Evolutionary conservation across 2,797 vertebrate genomes (phyloP), one percentile per base, ranked within the genome.

Genomic region (Falco rusticolus): DNA sequence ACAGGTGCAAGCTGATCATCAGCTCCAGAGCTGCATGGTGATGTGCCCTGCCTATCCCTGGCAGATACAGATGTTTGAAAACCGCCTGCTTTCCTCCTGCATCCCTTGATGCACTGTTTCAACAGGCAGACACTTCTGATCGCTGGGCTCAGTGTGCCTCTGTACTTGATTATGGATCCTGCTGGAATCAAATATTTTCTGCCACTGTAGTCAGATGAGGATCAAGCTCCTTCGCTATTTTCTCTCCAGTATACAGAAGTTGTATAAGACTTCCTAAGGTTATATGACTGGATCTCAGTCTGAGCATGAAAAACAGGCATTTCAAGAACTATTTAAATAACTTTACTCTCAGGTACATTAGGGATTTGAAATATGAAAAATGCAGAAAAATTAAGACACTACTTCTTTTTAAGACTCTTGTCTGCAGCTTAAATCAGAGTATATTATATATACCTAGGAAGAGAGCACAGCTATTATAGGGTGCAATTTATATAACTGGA

Each of bases 1-100:
- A 47, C 3, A 7, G 1, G 9, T 25, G 7, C 0, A 0, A 13
- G 18, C 7, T 7, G 16, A 26, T 13, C 33, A 7, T 12, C 26
- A 22, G 26, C 25, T 56, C 31, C 53, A 24, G 53, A 57, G 48
- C 29, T 34, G 28, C 13, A 3, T 0, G 0, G 1, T 16, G n/a
- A 34, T 29, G 47, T 21, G 11, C 29, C 18, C 53, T 84, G 34
- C 21, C 28, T 11, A 5, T 12, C 19, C 31, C 28, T 71, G 33
- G 24, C 31, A 64, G 33, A 54, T 9, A 51, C 12, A 51, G 24
- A 26, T 2, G 3, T 13, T 63, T 51, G 48, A 25, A 68, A 64
- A 59, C 34, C 51, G 26, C 18, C 17, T 72, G 18, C 47, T 56
- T 85, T 57, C 59, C 28, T 64, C 18, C 54, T 61, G 19, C 13